These are phyloP conservation scores for Episyrphus balteatus DNA, from an alignment of 1,140 invertebrate genomes.

Conservation along the genomic window DNA sequence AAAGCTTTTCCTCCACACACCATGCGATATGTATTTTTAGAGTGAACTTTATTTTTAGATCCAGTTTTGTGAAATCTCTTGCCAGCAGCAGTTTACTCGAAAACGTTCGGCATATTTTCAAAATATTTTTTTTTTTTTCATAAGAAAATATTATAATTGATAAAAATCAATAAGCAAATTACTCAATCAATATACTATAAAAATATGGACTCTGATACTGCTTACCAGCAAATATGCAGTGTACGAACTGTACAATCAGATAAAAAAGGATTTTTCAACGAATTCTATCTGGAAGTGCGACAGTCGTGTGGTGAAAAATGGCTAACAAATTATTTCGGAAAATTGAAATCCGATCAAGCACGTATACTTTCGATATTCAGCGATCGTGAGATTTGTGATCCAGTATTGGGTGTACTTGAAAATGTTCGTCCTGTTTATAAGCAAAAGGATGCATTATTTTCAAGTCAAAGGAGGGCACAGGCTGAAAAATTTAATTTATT, in stretches of 20 bases:
- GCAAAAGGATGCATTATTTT: conserved; percentile 37
- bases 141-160: too few relatives aligned
- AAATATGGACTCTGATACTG: conserved; percentile 23
- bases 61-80: too few relatives aligned
- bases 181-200: too few relatives aligned
- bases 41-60: too few relatives aligned
- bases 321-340: conserved; percentile 43
- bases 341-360: conserved; percentile 41
- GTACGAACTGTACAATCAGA: conserved; percentile 47
- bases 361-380: conserved; percentile 41
- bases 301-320: conserved; percentile 38
- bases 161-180: too few relatives aligned
- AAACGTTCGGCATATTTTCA: too few relatives aligned
- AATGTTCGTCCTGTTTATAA: conserved; percentile 40
- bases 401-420: conserved; percentile 36
- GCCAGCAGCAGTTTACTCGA: too few relatives aligned
- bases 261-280: conserved; percentile 46
- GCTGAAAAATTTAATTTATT: conserved; percentile 36
- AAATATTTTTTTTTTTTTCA: too few relatives aligned
- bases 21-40: too few relatives aligned
- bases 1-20: too few relatives aligned
- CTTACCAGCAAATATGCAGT: conserved; percentile 42
- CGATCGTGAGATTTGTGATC: conserved; percentile 39
- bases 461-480: conserved; percentile 36
- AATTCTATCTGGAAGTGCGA: conserved; percentile 39